Conservation (phyloP, 2,113 vertebrate species). For the Hymenochirus boettgeri region DNA sequence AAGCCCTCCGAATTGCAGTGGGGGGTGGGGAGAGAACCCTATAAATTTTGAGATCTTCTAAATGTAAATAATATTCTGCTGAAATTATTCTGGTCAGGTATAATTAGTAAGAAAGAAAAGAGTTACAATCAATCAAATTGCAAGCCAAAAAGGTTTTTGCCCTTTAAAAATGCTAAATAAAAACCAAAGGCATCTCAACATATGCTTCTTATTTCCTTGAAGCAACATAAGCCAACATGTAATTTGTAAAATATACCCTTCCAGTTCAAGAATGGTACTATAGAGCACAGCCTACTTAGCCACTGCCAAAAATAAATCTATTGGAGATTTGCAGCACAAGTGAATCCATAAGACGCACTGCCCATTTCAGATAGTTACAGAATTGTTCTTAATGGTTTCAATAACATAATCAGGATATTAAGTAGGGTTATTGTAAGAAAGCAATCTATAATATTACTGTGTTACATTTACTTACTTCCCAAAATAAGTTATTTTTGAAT, state of each 20-base stretch:
- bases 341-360: background rate
- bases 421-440: background rate
- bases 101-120: slow-evolving; percentile 25
- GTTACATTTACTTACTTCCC: background rate
- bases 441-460: background rate
- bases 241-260: slow-evolving; percentile 24
- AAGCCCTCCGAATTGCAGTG: no score
- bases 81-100: slow-evolving; percentile 1
- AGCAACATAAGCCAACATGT: slow-evolving; percentile 61
- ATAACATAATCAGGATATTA: background rate
- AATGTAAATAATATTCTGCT: no score
- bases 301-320: background rate
- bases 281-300: slow-evolving; percentile 20
- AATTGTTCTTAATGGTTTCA: background rate
- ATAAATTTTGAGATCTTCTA: no score
- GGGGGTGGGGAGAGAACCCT: no score
- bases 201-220: slow-evolving; percentile 72
- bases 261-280: slow-evolving; percentile 4
- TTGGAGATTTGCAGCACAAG: background rate
- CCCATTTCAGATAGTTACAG: background rate
- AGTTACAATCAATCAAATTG: slow-evolving; percentile 14
- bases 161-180: slow-evolving; percentile 10
- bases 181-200: slow-evolving; percentile 51
- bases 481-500: background rate
- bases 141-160: background rate